A percentile compares a stretch with the other conserved stretches of the same genome.
Conservation (phyloP, 1,140 invertebrate species). For the Druon quercuslanigerum region DNA sequence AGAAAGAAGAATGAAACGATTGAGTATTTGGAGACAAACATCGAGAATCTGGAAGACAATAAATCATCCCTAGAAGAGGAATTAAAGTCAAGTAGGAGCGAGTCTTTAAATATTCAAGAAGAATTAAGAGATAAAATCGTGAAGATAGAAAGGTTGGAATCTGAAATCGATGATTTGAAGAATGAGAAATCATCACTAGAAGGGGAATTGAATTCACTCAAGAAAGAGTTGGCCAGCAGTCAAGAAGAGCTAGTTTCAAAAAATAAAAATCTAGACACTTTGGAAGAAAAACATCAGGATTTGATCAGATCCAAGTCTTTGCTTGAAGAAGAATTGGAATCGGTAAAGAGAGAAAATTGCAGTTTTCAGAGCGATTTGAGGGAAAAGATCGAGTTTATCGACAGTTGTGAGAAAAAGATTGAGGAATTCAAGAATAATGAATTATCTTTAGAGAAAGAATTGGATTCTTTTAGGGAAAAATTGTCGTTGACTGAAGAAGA, state of each 20-base stretch:
- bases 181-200: conserved; percentile 15
- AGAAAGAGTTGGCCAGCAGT: not conserved
- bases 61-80: conserved; percentile 32
- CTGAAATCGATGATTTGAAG: not conserved
- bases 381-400: not conserved
- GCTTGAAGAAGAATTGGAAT: not conserved
- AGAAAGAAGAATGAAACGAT: not conserved
- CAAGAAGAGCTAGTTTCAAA: not conserved
- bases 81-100: not conserved
- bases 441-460: not conserved
- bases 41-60: conserved; percentile 6
- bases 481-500: not conserved
- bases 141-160: not conserved
- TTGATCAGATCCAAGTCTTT: not conserved
- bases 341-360: not conserved
- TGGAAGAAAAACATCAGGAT: not conserved
- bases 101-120: not conserved
- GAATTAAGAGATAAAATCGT: not conserved
- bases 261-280: not conserved
- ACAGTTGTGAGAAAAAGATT: not conserved
- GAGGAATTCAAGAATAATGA: not conserved
- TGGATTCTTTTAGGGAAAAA: not conserved
- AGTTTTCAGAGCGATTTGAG: not conserved
- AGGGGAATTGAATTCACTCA: not conserved
- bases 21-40: not conserved